A percentile compares a stretch with the other conserved stretches of the same genome.
These are phyloP conservation scores for Novumbra hubbsi DNA, from an alignment of 2,797 vertebrate species.

Conservation along the genomic window DNA sequence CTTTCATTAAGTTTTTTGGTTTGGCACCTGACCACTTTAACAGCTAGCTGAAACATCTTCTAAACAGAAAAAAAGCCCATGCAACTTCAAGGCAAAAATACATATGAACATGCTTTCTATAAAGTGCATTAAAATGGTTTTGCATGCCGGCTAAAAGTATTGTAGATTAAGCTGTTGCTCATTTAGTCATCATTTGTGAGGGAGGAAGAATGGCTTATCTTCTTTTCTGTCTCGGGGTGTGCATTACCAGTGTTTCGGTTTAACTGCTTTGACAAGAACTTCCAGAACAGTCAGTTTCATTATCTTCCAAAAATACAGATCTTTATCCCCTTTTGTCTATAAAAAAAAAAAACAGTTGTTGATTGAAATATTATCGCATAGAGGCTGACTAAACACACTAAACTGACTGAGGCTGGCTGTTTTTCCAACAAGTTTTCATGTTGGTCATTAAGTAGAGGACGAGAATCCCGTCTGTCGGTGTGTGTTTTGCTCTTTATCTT, in stretches of 20 bases:
- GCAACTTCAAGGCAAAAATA: conserved; percentile 38
- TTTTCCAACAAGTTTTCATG: conserved; percentile 17
- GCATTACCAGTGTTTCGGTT: conserved; percentile 59
- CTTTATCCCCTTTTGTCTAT: background rate
- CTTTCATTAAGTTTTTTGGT: conserved; percentile 67
- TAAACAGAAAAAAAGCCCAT: conserved; percentile 55
- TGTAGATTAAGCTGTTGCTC: conserved; percentile 58
- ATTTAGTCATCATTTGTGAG: conserved; percentile 52
- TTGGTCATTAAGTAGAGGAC: conserved; percentile 40
- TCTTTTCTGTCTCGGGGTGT: conserved; percentile 52
- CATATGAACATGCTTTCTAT: background rate
- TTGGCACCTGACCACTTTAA: conserved; percentile 64
- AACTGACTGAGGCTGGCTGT: no score
- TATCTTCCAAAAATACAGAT: background rate
- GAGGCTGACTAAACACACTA: background rate
- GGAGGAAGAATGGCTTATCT: conserved; percentile 29
- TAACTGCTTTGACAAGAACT: background rate
- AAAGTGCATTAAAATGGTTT: conserved; percentile 3
- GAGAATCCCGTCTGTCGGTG: conserved; percentile 44
- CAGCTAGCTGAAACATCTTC: conserved; percentile 61
- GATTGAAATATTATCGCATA: background rate
- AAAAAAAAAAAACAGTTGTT: background rate
- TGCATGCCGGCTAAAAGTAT: conserved; percentile 57
- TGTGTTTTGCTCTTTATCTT: conserved; percentile 63
- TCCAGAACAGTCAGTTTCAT: background rate